Percentiles rank a stretch among this genome's conserved stretches.
These are phyloP conservation scores for Nothura maculosa DNA, from an alignment of 2,797 vertebrate genomes.

Conservation along the genomic window DNA sequence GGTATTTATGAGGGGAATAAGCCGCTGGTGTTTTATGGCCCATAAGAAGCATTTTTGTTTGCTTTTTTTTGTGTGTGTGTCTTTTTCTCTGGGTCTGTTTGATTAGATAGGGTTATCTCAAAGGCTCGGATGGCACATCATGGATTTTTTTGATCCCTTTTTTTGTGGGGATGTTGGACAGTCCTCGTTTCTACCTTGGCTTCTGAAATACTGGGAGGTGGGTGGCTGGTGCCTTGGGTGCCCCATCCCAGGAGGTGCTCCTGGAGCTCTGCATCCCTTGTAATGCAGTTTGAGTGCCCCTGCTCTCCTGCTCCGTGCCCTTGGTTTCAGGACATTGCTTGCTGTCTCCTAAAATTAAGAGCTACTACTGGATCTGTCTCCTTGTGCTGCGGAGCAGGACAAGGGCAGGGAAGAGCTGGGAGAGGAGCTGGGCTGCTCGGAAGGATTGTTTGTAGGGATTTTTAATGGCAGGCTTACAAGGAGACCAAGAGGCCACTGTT, in stretches of 20 bases:
- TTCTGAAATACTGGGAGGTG: background rate
- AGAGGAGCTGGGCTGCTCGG: background rate
- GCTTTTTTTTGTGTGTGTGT: no score
- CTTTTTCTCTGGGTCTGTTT: slow-evolving; percentile 55
- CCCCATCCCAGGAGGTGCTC: background rate
- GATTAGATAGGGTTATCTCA: slow-evolving; percentile 71
- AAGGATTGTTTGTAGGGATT: background rate
- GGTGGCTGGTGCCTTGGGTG: background rate
- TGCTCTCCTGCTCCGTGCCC: background rate
- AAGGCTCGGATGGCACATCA: slow-evolving; percentile 12
- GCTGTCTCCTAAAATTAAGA: slow-evolving; percentile 37
- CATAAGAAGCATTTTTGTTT: background rate
- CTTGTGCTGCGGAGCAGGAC: background rate
- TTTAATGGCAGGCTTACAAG: background rate
- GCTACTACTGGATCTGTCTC: slow-evolving; percentile 12
- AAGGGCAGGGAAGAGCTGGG: background rate
- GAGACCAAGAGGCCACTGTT: background rate
- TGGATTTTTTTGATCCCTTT: background rate
- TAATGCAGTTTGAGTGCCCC: background rate
- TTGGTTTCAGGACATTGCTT: background rate
- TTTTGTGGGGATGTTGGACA: background rate
- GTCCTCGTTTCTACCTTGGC: background rate
- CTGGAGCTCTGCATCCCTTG: background rate
- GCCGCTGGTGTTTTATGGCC: slow-evolving; percentile 58
- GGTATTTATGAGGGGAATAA: slow-evolving; percentile 61